Evolutionary conservation across 2,797 vertebrate species (phyloP).

Genomic region (Chelmon rostratus): DNA sequence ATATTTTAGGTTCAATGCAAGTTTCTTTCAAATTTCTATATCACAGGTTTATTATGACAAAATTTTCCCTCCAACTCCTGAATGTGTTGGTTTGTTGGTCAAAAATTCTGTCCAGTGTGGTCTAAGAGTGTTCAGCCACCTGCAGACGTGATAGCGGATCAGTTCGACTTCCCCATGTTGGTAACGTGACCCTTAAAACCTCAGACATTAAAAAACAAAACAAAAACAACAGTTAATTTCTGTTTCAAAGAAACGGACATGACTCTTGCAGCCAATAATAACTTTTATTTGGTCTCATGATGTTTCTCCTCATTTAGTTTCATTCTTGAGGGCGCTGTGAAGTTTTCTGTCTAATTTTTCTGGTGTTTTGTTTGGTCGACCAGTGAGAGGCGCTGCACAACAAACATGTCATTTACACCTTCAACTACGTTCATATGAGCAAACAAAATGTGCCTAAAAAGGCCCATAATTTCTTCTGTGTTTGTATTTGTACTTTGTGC

Average conservation of each 20-base stretch:
- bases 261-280: neutral
- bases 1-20: too few species aligned
- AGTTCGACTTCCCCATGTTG: neutral
- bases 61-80: neutral
- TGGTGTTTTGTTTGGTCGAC: neutral
- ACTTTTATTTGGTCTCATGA: slow-evolving; percentile 1
- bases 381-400: neutral
- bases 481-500: slow-evolving; percentile 16
- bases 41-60: neutral
- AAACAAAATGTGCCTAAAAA: neutral
- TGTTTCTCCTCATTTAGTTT: neutral
- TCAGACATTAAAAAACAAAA: neutral
- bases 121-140: neutral
- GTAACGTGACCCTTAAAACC: neutral
- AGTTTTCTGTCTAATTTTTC: slow-evolving; percentile 22
- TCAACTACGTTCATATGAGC: neutral
- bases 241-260: neutral
- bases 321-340: slow-evolving; percentile 12
- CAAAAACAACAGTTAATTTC: neutral
- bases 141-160: too few species aligned
- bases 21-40: too few species aligned
- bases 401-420: slow-evolving; percentile 46
- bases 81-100: neutral
- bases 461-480: slow-evolving; percentile 46
- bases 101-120: neutral